Base-by-base conservation (phyloP, 2,113 vertebrate genomes). In the Pica pica region DNA sequence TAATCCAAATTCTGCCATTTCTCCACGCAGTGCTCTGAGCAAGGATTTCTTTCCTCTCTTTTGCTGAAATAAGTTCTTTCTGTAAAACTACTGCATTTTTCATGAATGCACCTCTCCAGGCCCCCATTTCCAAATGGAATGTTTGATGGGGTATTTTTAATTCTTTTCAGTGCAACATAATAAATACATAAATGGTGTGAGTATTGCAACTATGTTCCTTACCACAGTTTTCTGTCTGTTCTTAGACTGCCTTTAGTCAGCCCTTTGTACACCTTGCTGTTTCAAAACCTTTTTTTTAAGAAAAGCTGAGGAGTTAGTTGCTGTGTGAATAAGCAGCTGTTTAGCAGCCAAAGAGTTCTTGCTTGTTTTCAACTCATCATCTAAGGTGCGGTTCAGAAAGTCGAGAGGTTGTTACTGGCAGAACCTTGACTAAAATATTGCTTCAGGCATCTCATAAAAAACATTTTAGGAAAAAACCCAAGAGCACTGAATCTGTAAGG, bases 361-460 rank as follows among this genome's bases (percentile, higher is more conserved):
- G 22, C 42, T 79, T 90, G 23, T 85, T 94, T 87, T 81, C 63
- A 90, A 42, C 65, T 84, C 47, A 18, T 70, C 47, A 52, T 68
- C 26, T 68, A 53, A 61, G 31, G 60, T 80, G 55, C 1, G 0
- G 15, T 73, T 88, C 64, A 83, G 64, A 78, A 92, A 93, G 67
- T 19, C 0, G 1, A 87, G 83, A 81, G 10, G 28, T 84, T 79
- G 23, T 69, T 94, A 50, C 39, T 80, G 67, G 59, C 35, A 87
- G 20, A 84, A 75, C 60, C 84, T 93, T 59, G 47, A 92, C 23
- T 37, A 88, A 90, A 93, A 42, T 37, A 55, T 83, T 83, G 30
- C n/a, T 84, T 88, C 52, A 70, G 47, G 59, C 47, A 65, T 91
- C 27, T 93, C 23, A 11, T 68, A 44, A 88, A 90, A 76, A 70